Evolutionary conservation across 1,140 invertebrate genomes (phyloP), one percentile per base, ranked within the genome.

Genomic region (Zaprionus gabonicus): DNA sequence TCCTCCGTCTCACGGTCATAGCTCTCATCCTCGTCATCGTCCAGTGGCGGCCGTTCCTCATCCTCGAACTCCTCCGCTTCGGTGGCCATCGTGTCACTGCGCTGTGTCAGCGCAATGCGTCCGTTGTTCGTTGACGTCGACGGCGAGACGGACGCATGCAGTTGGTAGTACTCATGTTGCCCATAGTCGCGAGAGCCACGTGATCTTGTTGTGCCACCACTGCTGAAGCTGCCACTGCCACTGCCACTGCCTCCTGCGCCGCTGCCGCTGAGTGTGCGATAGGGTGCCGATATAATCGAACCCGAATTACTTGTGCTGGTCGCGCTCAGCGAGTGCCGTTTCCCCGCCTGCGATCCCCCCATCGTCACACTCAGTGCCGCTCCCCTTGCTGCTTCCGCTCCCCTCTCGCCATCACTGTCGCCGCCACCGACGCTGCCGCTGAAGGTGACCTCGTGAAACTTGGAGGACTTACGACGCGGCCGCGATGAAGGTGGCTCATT

Each of bases 1-100:
- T 92, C 85, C 49, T 92, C 91, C 1, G 91, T 92, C 15, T 92
- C 91, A 0, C 91, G 82, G 76, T 92, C 91, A 36, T 92, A 91
- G 9, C 73, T 84, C 56, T 80, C 88, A 5, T 76, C 85, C 69
- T 91, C 87, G 28, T 91, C 86, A 12, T 87, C 83, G 23, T 91
- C 88, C 62, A 81, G 46, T 20, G 81, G 84, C 13, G 77, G 58
- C 1, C 79, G 67, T 10, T 82, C 80, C 41, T 87, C 83, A 38
- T 91, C 91, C 56, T 92, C 91, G 25, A 90, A 88, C 27, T 88
- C 81, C 56, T 85, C 82, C 12, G 71, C 87, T 51, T 91, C 86
- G 4, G 72, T 82, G 51, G 86, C 86, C 77, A 91, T 85, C 0
- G 87, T 90, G n/a, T 92, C 91, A 58, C 83, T 91, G 0, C 85